Evolutionary conservation across 2,888 invertebrate genomes (phyloP).

Genomic region (Notodonta dromedarius): DNA sequence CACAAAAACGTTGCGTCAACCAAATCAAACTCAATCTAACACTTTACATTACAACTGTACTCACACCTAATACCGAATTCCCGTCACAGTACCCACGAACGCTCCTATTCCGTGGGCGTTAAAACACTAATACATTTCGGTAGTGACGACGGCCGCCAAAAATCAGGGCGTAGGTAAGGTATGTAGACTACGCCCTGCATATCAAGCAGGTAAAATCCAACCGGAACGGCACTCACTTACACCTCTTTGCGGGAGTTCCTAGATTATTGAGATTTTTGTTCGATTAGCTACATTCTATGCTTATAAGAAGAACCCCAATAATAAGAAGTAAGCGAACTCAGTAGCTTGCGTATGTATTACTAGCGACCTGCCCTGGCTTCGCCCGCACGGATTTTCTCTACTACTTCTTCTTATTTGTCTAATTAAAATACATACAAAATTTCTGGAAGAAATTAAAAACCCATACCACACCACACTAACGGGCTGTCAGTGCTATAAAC

Average conservation of each 20-base stretch:
- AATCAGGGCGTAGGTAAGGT: conserved; percentile 65
- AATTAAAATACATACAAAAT: no score
- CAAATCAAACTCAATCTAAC: conserved; percentile 1
- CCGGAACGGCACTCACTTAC: neutral
- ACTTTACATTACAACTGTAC: neutral
- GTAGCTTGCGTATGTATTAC: no score
- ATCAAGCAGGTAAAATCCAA: conserved; percentile 60
- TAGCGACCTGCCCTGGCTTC: no score
- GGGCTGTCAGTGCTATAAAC: no score
- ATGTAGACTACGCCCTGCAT: conserved; percentile 66
- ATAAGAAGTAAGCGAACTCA: no score
- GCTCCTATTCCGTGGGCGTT: conserved; percentile 71
- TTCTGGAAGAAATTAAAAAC: no score
- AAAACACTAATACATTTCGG: conserved; percentile 80
- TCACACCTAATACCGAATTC: conserved; percentile 67
- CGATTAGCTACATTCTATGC: neutral
- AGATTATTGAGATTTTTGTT: conserved; percentile 1
- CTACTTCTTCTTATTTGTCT: no score
- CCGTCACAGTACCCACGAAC: conserved; percentile 61
- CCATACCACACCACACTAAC: no score
- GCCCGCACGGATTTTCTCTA: no score
- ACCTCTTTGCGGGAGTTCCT: neutral
- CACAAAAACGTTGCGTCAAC: neutral
- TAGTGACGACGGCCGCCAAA: conserved; percentile 74
- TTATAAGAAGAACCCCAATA: no score